A percentile compares a stretch with the other conserved stretches of the same genome.
Conservation (phyloP, 1,140 invertebrate species). For the Calephelis virginiensis region DNA sequence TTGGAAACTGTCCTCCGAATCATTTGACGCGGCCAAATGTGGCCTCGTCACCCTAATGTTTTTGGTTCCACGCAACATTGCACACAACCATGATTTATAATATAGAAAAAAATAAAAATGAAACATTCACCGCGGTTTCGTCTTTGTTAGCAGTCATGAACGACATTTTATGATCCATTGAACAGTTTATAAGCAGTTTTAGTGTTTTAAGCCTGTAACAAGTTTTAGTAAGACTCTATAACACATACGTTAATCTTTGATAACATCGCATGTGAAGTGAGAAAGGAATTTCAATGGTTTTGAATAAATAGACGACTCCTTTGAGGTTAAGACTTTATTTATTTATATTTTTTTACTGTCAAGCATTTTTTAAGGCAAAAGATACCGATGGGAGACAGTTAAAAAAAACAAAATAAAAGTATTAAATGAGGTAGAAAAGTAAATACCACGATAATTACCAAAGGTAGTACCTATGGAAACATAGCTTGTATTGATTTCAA, state of each 20-base stretch:
- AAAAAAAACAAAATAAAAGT: no score
- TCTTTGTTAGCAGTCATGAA: constrained; percentile 15
- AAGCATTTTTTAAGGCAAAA: no score
- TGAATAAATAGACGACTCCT: no score
- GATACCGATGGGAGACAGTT: no score
- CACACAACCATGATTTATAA: constrained; percentile 44
- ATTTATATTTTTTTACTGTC: no score
- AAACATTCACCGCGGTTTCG: constrained; percentile 15
- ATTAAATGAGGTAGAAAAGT: no score
- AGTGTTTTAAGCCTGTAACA: background rate
- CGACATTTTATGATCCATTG: constrained; percentile 14
- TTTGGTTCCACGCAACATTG: constrained; percentile 60
- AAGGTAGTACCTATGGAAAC: no score
- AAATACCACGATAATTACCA: no score
- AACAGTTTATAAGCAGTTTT: constrained; percentile 5
- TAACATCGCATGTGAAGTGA: no score
- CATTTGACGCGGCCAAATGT: constrained; percentile 47
- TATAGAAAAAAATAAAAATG: constrained; percentile 20
- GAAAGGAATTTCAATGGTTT: no score
- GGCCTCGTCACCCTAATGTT: constrained; percentile 44
- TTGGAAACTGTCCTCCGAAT: constrained; percentile 18
- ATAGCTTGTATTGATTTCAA: no score
- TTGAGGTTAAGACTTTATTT: no score
- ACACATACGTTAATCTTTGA: background rate
- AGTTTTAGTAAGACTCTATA: background rate